Evolutionary conservation across 1,140 invertebrate genomes (phyloP), one percentile per base, ranked within the genome.

Genomic region (Lordiphosa collinella): DNA sequence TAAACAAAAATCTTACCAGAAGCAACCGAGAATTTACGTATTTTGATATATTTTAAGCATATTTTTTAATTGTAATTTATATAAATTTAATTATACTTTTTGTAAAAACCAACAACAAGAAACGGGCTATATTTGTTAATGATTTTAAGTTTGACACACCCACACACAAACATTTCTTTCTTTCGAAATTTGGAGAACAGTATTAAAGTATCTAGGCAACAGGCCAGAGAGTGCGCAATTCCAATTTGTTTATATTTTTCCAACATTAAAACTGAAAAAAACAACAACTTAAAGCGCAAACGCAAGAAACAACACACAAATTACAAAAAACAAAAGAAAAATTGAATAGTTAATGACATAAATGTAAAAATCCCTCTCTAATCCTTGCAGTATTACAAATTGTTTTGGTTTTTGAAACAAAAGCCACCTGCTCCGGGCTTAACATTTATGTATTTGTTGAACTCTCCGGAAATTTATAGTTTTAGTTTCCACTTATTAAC

Each of bases 151-250:
- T 60, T 55, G 54, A 43, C 18, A n/a, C 12, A 43, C 40, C 12
- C 12, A 59, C 31, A 64, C 52, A 59, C 29, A 38, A 71, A 71
- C 59, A 76, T 60, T 75, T 71, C 56, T 68, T 68, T 70, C 51
- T 62, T 82, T 82, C 50, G 49, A 82, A 84, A 84, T 29, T 82
- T 82, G 76, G 78, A 84, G 72, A 82, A 76, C 78, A 82, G 76
- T 82, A 82, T 82, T 82, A 82, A 75, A 54, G 72, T n/a, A n/a
- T 78, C 76, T 32, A 61, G 67, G 66, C 72, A 71, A 75, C 18
- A 57, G 66, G 64, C 64, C 37, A 69, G 60, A 63, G 40, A 55
- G 75, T 56, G 73, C 73, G 68, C 59, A 65, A 78, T 76, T 76
- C 73, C 73, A 76, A 76, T 78, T 76, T 66, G 56, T 71, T 76